Conservation (phyloP, 1,140 invertebrate species). For the Cotesia vestalis region DNA sequence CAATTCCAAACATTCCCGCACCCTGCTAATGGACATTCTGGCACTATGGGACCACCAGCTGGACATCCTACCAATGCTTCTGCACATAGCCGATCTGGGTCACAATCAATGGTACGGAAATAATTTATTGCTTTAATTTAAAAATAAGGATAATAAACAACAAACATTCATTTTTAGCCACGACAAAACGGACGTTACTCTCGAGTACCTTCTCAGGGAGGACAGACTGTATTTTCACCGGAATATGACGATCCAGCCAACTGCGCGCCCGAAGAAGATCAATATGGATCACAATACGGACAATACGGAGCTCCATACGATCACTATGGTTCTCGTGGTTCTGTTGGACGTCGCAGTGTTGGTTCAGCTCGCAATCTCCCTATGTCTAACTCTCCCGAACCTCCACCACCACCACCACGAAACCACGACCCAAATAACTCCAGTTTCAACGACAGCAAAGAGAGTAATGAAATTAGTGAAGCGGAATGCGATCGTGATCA, state of each 20-base stretch:
- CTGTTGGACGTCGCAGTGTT: conserved; percentile 75
- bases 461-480: conserved; percentile 92
- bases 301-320: conserved; percentile 84
- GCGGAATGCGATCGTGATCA: conserved; percentile 89
- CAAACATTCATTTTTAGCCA: conserved; percentile 64
- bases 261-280: conserved; percentile 87
- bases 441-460: conserved; percentile 89
- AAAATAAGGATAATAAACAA: conserved; percentile 10
- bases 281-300: conserved; percentile 85
- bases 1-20: conserved; percentile 90
- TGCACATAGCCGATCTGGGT: conserved; percentile 83
- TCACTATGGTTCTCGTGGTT: conserved; percentile 85
- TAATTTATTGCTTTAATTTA: conserved; percentile 33
- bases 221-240: conserved; percentile 68
- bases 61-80: conserved; percentile 69
- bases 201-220: conserved; percentile 66
- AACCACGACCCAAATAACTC: conserved; percentile 78
- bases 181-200: conserved; percentile 81
- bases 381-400: conserved; percentile 77
- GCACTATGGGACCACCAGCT: conserved; percentile 79
- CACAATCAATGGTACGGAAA: conserved; percentile 79
- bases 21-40: conserved; percentile 76
- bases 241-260: conserved; percentile 93
- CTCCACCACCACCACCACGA: conserved; percentile 81
- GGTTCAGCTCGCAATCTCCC: conserved; percentile 77